Percentiles rank a stretch among this genome's conserved stretches.
phyloP scores from a whole-genome alignment of 2,797 vertebrate species.

The Sebastes steindachneri region DNA sequence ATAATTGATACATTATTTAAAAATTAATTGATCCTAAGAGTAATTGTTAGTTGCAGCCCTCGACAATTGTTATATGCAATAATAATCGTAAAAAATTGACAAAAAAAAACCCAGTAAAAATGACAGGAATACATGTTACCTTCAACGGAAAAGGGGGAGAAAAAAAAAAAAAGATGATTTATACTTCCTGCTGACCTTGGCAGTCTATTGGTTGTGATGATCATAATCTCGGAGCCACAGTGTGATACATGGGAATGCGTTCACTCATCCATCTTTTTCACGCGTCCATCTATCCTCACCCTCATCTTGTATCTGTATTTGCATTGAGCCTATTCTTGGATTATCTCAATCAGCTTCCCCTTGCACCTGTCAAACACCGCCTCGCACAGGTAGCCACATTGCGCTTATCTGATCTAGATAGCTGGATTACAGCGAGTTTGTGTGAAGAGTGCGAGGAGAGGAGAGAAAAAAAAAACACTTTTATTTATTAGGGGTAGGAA shows the following conservation, averaged over 20 bases:
- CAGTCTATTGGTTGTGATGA: constrained; percentile 81
- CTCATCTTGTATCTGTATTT: constrained; percentile 91
- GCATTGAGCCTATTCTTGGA: constrained; percentile 89
- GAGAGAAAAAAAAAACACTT: constrained; percentile 50
- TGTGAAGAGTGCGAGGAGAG: constrained; percentile 69
- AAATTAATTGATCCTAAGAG: neutral
- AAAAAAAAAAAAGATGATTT: constrained; percentile 68
- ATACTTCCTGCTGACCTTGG: constrained; percentile 82
- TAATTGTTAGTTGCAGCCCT: neutral
- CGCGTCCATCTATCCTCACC: constrained; percentile 88
- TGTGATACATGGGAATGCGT: constrained; percentile 87
- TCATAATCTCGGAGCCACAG: constrained; percentile 88
- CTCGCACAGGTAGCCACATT: constrained; percentile 88
- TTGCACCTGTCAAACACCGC: constrained; percentile 90
- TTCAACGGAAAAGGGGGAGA: constrained; percentile 10
- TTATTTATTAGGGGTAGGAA: constrained; percentile 83
- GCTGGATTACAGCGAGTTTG: constrained; percentile 84
- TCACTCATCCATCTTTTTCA: constrained; percentile 88
- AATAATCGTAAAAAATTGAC: neutral
- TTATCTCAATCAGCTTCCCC: constrained; percentile 90
- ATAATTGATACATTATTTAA: neutral
- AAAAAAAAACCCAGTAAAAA: constrained; percentile 4
- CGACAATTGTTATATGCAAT: neutral
- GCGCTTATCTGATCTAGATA: constrained; percentile 89
- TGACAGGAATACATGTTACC: constrained; percentile 36